A percentile compares a stretch with the other conserved stretches of the same genome.
phyloP scores from a whole-genome alignment of 2,888 invertebrate species.

The Allolobophora icterica region DNA sequence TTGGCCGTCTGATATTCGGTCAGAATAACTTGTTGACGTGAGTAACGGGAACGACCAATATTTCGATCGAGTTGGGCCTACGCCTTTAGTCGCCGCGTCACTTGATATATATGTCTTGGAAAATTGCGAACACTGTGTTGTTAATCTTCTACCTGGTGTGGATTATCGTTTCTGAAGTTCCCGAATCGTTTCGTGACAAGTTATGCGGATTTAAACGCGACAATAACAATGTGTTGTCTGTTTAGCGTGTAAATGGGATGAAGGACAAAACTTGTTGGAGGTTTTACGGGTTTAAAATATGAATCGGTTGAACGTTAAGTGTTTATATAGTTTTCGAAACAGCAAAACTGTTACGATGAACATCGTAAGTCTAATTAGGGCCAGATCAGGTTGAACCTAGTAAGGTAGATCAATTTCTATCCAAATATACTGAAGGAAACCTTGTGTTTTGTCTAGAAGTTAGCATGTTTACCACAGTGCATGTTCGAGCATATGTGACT shows the following conservation, averaged over 20 bases:
- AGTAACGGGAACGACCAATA: neutral
- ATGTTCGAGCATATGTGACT: neutral
- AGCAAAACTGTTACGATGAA: neutral
- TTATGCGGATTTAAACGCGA: neutral
- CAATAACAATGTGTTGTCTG: neutral
- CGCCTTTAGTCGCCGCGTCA: neutral
- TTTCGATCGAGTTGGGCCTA: neutral
- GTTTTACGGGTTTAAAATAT: neutral
- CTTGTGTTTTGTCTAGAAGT: neutral
- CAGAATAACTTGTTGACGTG: neutral
- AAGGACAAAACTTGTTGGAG: neutral
- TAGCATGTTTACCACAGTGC: neutral
- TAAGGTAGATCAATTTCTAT: neutral
- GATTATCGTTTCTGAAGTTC: conserved; percentile 8
- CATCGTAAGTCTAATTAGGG: neutral
- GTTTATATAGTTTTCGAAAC: neutral
- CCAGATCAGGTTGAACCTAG: neutral
- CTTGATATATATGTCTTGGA: neutral
- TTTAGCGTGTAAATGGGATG: neutral
- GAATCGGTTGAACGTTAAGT: neutral
- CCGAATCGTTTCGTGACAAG: neutral
- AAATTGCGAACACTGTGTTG: neutral
- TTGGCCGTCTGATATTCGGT: neutral
- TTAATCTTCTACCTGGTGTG: neutral
- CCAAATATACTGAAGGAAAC: neutral